phyloP scores from a whole-genome alignment of 2,888 invertebrate species.

The Deroplatys truncata region DNA sequence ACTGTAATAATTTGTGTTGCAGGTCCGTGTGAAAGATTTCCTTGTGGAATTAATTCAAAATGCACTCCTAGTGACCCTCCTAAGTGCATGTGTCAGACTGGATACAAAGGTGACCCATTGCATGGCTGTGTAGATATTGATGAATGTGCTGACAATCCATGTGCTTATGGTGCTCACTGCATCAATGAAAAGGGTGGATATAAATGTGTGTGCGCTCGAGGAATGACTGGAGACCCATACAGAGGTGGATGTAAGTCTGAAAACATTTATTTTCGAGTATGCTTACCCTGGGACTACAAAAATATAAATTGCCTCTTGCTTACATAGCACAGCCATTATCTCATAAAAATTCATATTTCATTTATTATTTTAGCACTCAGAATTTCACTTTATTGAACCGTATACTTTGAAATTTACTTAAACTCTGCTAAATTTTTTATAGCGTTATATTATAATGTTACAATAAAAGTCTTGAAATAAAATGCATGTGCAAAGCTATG shows the following conservation, averaged over 20 bases:
- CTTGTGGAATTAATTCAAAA: conserved; percentile 85
- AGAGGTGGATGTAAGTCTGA: conserved; percentile 67
- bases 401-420: too few relatives aligned
- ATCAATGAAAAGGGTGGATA: conserved; percentile 82
- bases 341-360: too few relatives aligned
- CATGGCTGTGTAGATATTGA: conserved; percentile 81
- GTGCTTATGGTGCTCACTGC: conserved; percentile 84
- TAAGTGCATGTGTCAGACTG: conserved; percentile 80
- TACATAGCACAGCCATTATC: too few relatives aligned
- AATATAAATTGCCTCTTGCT: too few relatives aligned
- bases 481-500: not conserved
- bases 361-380: too few relatives aligned
- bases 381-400: too few relatives aligned
- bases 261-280: conserved; percentile 25
- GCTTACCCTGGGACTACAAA: too few relatives aligned
- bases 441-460: too few relatives aligned
- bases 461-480: too few relatives aligned
- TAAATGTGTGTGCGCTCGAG: conserved; percentile 79
- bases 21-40: conserved; percentile 81
- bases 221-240: conserved; percentile 81
- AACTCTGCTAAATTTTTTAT: too few relatives aligned
- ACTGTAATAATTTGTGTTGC: not conserved
- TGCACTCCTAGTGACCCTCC: conserved; percentile 88
- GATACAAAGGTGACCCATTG: conserved; percentile 81
- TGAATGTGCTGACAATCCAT: conserved; percentile 79